Evolutionary conservation across 2,113 vertebrate species (phyloP).

Genomic region (Nibea coibor): DNA sequence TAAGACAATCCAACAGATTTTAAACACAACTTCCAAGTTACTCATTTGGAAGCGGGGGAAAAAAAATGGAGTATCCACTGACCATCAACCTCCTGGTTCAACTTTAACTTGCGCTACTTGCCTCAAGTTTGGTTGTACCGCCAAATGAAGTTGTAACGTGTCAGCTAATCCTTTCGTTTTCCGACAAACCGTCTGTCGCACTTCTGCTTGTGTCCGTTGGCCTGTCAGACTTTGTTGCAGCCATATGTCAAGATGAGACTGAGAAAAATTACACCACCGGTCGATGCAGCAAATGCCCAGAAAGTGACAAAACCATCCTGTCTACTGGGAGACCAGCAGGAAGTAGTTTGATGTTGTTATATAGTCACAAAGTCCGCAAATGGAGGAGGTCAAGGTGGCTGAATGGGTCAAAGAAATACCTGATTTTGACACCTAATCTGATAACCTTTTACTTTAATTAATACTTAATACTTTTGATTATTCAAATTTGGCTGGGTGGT

Average conservation of each 20-base stretch:
- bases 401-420: not conserved
- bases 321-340: too few species aligned
- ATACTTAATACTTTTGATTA: too few species aligned
- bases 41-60: not conserved
- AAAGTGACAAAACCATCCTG: not conserved
- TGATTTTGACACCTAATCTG: too few species aligned
- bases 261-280: not conserved
- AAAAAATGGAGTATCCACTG: not conserved
- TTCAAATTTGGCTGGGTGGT: too few species aligned
- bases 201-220: not conserved
- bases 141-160: not conserved
- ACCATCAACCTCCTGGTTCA: not conserved
- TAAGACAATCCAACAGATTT: not conserved
- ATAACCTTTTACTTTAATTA: too few species aligned
- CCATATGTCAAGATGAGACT: not conserved
- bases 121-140: not conserved
- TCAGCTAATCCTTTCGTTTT: not conserved
- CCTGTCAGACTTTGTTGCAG: not conserved
- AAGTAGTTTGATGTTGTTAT: not conserved
- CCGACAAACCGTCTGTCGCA: not conserved
- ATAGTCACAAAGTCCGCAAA: not conserved
- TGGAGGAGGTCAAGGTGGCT: not conserved
- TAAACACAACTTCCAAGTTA: not conserved
- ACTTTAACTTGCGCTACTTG: not conserved
- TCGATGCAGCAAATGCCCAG: not conserved